A percentile compares a stretch with the other conserved stretches of the same genome.
Evolutionary conservation across 2,888 invertebrate genomes (phyloP).

Genomic region (Aleiodes alternator): DNA sequence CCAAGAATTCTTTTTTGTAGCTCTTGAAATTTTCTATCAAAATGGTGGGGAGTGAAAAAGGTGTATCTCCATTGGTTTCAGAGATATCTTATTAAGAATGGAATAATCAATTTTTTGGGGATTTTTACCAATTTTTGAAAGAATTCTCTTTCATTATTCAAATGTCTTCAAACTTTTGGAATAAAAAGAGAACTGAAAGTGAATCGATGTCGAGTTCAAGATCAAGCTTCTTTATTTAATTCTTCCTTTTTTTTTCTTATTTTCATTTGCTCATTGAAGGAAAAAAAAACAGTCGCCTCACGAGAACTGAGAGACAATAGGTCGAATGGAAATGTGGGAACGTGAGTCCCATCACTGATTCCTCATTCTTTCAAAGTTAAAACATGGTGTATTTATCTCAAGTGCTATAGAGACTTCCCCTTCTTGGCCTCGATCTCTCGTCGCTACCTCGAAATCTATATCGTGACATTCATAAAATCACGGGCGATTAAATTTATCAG

Average conservation of each 20-base stretch:
- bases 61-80: no score
- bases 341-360: constrained; percentile 70
- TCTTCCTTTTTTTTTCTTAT: not conserved
- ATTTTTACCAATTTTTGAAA: no score
- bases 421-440: constrained; percentile 54
- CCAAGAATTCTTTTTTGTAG: not conserved
- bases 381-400: constrained; percentile 37
- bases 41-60: no score
- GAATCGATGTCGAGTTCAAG: constrained; percentile 70
- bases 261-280: constrained; percentile 56
- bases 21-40: no score
- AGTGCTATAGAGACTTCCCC: constrained; percentile 39
- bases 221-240: constrained; percentile 65
- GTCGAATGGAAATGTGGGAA: constrained; percentile 73
- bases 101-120: no score
- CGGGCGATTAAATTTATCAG: not conserved
- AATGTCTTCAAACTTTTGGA: no score
- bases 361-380: constrained; percentile 52
- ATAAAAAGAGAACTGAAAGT: constrained; percentile 70
- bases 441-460: constrained; percentile 41
- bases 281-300: constrained; percentile 32
- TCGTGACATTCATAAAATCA: constrained; percentile 13
- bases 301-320: constrained; percentile 67
- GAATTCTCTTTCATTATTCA: no score
- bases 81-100: no score